Evolutionary conservation across 2,797 vertebrate genomes (phyloP).

Genomic region (Hafferia zeledoni): DNA sequence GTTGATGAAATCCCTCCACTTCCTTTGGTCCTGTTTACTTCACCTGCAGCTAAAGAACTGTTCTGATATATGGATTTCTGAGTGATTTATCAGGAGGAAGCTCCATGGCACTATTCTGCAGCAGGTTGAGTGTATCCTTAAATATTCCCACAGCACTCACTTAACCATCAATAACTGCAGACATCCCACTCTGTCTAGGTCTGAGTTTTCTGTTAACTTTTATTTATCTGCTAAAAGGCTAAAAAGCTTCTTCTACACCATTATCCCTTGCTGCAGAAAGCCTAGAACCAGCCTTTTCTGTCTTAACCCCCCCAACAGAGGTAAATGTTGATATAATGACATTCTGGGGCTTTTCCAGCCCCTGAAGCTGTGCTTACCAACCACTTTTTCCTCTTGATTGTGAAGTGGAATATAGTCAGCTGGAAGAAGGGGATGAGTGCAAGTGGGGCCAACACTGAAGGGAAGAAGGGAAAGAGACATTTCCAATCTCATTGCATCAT

Average conservation of each 20-base stretch:
- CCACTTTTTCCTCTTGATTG: constrained; percentile 68
- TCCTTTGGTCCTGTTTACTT: neutral
- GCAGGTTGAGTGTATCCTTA: neutral
- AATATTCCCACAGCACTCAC: neutral
- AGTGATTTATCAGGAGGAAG: neutral
- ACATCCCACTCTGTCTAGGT: neutral
- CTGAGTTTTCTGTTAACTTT: neutral
- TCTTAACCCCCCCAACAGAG: neutral
- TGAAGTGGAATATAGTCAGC: constrained; percentile 77
- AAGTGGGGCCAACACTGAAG: constrained; percentile 77
- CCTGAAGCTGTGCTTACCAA: constrained; percentile 64
- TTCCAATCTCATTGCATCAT: neutral
- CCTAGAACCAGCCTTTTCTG: neutral
- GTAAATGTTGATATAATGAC: neutral
- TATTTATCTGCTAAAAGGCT: neutral
- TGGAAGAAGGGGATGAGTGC: constrained; percentile 80
- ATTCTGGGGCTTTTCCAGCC: neutral
- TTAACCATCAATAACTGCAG: neutral
- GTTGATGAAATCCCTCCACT: neutral
- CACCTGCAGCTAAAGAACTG: neutral
- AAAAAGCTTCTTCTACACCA: neutral
- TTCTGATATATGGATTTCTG: neutral
- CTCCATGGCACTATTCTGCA: neutral
- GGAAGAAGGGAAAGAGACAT: neutral
- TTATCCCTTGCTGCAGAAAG: neutral